phyloP scores from a whole-genome alignment of 1,140 invertebrate species.

The Drosophila repleta region DNA sequence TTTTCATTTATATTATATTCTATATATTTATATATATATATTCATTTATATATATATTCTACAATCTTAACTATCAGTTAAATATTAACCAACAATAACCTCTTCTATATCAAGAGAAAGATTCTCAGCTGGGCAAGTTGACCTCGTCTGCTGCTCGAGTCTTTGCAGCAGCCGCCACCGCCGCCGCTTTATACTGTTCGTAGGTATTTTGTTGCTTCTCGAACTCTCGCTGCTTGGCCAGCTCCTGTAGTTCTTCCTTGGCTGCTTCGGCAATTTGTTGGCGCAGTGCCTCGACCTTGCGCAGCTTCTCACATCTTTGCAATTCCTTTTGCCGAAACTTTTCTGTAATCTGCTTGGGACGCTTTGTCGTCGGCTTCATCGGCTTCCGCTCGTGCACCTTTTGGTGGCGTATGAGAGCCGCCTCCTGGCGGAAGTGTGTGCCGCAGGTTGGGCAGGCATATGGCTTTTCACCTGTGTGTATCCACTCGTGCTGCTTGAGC shows the following conservation, averaged over 20 bases:
- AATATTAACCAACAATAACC: conserved; percentile 64
- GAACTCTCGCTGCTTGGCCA: conserved; percentile 49
- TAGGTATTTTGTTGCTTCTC: conserved; percentile 61
- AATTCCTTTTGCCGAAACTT: conserved; percentile 63
- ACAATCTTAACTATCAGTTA: conserved; percentile 50
- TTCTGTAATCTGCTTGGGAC: conserved; percentile 60
- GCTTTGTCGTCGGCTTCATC: conserved; percentile 36
- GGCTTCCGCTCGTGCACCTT: conserved; percentile 71
- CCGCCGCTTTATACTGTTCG: conserved; percentile 65
- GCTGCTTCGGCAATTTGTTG: conserved; percentile 69
- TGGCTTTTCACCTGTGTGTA: conserved; percentile 84
- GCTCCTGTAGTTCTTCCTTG: conserved; percentile 64
- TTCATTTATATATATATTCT: too few relatives aligned
- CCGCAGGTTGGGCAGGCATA: conserved; percentile 69
- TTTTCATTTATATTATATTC: conserved; percentile 21
- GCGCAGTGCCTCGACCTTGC: conserved; percentile 55
- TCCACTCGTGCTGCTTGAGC: conserved; percentile 82
- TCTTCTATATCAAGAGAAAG: not conserved
- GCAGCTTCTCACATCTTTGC: conserved; percentile 58
- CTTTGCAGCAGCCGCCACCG: conserved; percentile 12
- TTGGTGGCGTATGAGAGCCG: conserved; percentile 77
- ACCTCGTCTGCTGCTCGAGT: not conserved
- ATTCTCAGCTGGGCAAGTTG: not conserved
- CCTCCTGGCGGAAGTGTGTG: conserved; percentile 75
- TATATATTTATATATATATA: too few relatives aligned